Conservation (phyloP, 2,797 vertebrate species). For the Acanthopagrus latus region DNA sequence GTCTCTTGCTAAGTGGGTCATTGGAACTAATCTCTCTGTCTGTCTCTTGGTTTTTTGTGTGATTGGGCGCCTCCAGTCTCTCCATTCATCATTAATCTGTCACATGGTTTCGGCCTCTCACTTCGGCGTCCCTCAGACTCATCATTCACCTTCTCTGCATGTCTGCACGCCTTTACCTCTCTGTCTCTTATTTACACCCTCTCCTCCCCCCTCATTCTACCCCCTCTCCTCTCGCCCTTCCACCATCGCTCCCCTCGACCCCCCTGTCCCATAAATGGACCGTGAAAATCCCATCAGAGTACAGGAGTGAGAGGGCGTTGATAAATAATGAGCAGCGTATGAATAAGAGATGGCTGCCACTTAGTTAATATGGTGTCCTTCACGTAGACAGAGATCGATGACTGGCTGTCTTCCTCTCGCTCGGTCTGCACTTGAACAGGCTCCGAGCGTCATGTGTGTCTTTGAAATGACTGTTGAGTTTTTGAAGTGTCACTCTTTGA, state of each 20-base stretch:
- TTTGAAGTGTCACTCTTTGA: slow-evolving; percentile 47
- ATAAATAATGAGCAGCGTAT: slow-evolving; percentile 69
- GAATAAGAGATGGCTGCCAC: slow-evolving; percentile 66
- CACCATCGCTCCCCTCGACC: slow-evolving; percentile 28
- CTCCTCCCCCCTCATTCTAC: slow-evolving; percentile 20
- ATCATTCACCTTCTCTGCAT: slow-evolving; percentile 21
- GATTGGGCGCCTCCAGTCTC: slow-evolving; percentile 44
- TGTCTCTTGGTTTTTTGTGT: slow-evolving; percentile 15
- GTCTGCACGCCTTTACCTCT: slow-evolving; percentile 11
- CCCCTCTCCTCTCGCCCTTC: neutral
- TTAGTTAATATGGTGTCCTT: slow-evolving; percentile 70
- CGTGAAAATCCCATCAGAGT: slow-evolving; percentile 73
- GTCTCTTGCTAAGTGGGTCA: slow-evolving; percentile 69
- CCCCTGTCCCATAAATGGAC: slow-evolving; percentile 65
- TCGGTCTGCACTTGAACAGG: neutral
- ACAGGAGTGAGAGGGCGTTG: slow-evolving; percentile 60
- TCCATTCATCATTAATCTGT: slow-evolving; percentile 45
- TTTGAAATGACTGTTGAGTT: slow-evolving; percentile 18
- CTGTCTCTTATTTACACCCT: slow-evolving; percentile 34
- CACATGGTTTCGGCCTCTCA: slow-evolving; percentile 3
- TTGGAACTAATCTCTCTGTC: slow-evolving; percentile 52
- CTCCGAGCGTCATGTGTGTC: slow-evolving; percentile 4
- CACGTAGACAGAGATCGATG: slow-evolving; percentile 62
- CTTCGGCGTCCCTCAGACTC: neutral
- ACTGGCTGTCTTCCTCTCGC: slow-evolving; percentile 10